Evolutionary conservation across 1,140 invertebrate species (phyloP).

Genomic region (Rhynchophorus ferrugineus): DNA sequence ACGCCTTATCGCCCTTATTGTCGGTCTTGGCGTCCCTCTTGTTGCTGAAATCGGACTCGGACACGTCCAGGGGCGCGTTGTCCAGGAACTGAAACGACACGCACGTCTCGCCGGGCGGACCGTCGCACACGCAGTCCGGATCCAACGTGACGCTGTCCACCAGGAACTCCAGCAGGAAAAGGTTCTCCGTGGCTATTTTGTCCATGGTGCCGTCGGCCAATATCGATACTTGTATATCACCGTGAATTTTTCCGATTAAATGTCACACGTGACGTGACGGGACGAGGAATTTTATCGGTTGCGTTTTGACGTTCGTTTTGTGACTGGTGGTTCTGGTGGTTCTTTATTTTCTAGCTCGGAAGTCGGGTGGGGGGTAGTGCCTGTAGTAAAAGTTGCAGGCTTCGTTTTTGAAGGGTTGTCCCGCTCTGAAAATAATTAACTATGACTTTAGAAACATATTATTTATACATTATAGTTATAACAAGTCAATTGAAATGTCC

Average conservation of each 20-base stretch:
- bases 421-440: conserved; percentile 44
- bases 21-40: conserved; percentile 34
- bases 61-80: conserved; percentile 47
- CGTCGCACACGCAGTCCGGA: conserved; percentile 27
- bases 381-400: conserved; percentile 47
- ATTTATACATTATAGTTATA: too few species aligned
- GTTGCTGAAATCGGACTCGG: conserved; percentile 45
- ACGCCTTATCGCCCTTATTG: conserved; percentile 38
- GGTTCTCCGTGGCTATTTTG: conserved; percentile 45
- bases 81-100: conserved; percentile 47
- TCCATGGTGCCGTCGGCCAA: too few species aligned
- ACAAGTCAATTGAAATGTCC: too few species aligned
- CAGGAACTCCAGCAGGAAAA: conserved; percentile 50
- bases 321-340: too few species aligned
- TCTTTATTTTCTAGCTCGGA: conserved; percentile 19
- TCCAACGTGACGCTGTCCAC: conserved; percentile 46
- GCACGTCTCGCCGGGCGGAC: conserved; percentile 36
- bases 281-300: conserved; percentile 21
- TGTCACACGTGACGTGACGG: conserved; percentile 7
- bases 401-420: conserved; percentile 44
- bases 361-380: conserved; percentile 42
- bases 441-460: too few species aligned
- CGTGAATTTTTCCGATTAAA: conserved; percentile 24
- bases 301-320: neutral
- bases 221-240: too few species aligned